phyloP scores from a whole-genome alignment of 2,113 vertebrate species.

The Cebus imitator region DNA sequence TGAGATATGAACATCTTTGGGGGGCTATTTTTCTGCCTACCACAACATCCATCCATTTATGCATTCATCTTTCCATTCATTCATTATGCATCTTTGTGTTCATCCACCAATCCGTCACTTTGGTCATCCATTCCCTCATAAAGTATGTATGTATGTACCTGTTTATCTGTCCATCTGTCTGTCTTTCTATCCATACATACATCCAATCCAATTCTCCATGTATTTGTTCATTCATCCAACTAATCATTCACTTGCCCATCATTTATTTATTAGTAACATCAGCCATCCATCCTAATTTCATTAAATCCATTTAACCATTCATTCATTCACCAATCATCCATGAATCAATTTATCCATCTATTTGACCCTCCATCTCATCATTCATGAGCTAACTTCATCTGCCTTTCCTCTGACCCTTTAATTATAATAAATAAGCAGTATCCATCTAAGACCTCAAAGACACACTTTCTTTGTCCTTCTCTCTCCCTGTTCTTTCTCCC shows the following conservation, averaged over 20 bases:
- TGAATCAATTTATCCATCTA: not conserved
- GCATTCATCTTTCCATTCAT: not conserved
- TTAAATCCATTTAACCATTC: slow-evolving; percentile 31
- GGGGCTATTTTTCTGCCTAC: not conserved
- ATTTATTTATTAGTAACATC: not conserved
- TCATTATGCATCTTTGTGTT: not conserved
- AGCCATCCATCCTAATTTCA: slow-evolving; percentile 37
- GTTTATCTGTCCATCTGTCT: not conserved
- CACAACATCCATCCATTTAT: not conserved
- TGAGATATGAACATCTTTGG: not conserved
- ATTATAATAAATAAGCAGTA: not conserved
- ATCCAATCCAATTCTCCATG: no score
- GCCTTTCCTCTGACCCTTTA: not conserved
- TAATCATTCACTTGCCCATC: not conserved
- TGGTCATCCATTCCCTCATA: not conserved
- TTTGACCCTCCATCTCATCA: not conserved
- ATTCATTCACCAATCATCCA: slow-evolving; percentile 2
- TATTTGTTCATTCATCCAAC: not conserved
- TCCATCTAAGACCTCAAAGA: not conserved
- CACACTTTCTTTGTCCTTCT: not conserved
- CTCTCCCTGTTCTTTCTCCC: no score
- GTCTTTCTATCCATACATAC: not conserved
- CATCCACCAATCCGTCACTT: not conserved
- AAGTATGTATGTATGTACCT: not conserved
- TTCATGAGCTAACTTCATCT: not conserved